A percentile compares a stretch with the other conserved stretches of the same genome.
These are phyloP conservation scores for Vulpes vulpes DNA, from an alignment of 2,113 vertebrate genomes.

Conservation along the genomic window DNA sequence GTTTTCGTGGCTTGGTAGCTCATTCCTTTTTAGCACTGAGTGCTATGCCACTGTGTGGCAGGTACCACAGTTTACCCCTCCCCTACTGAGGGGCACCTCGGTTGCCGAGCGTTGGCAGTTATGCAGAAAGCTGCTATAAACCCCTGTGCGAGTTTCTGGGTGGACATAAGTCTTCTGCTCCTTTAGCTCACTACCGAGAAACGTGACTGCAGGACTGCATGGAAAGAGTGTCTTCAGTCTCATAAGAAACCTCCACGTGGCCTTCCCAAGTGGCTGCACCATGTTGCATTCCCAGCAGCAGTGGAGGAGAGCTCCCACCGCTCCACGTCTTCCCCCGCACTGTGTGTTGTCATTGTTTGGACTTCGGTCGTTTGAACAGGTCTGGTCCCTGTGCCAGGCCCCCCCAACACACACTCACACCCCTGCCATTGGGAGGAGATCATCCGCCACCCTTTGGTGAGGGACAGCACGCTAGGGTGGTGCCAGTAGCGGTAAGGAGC, in stretches of 20 bases:
- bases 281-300: neutral
- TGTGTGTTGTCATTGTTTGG: neutral
- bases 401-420: too few species aligned
- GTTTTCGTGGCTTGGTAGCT: neutral
- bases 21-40: neutral
- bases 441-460: neutral
- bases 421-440: neutral
- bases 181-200: neutral
- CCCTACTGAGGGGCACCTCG: neutral
- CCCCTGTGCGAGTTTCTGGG: neutral
- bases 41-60: neutral
- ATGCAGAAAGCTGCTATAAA: neutral
- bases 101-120: neutral
- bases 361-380: neutral
- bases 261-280: neutral
- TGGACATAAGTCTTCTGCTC: neutral
- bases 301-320: neutral
- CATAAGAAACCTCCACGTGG: neutral
- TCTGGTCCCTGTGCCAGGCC: neutral
- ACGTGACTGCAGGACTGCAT: neutral
- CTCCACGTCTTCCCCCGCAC: neutral
- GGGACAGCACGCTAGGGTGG: conserved; percentile 34
- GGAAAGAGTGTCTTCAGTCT: neutral
- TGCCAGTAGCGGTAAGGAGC: conserved; percentile 50
- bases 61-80: neutral